Evolutionary conservation across 2,888 invertebrate genomes (phyloP).

Genomic region (Blastobasis adustella): DNA sequence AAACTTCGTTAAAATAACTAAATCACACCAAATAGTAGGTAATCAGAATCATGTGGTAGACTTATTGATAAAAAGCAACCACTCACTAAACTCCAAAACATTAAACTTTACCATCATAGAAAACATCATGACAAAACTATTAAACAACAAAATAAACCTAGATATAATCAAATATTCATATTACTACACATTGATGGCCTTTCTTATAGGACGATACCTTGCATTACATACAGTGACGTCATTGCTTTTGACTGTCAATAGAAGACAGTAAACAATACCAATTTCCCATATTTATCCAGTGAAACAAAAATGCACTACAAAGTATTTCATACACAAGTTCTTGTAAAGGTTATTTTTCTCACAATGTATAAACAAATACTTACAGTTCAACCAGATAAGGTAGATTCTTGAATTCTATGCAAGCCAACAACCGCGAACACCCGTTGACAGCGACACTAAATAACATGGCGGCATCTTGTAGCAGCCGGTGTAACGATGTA

Average conservation of each 20-base stretch:
- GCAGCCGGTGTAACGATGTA: slow-evolving; percentile 61
- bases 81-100: too few relatives aligned
- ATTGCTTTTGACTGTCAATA: slow-evolving; percentile 68
- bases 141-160: too few relatives aligned
- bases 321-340: too few relatives aligned
- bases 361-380: too few relatives aligned
- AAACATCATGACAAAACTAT: too few relatives aligned
- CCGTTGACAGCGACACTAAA: slow-evolving; percentile 70
- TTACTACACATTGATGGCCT: neutral
- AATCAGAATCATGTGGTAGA: too few relatives aligned
- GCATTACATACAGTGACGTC: slow-evolving; percentile 56
- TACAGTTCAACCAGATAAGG: slow-evolving; percentile 11
- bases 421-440: slow-evolving; percentile 47
- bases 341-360: too few relatives aligned
- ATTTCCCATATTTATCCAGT: slow-evolving; percentile 8
- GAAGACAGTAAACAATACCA: slow-evolving; percentile 59
- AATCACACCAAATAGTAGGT: too few relatives aligned
- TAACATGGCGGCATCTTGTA: slow-evolving; percentile 72
- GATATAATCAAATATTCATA: too few relatives aligned
- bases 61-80: too few relatives aligned
- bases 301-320: neutral
- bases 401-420: slow-evolving; percentile 37
- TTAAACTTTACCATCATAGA: too few relatives aligned
- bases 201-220: neutral
- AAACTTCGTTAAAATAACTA: too few relatives aligned